Evolutionary conservation across 2,113 vertebrate species (phyloP).

Genomic region (Choloepus hoffmanni): DNA sequence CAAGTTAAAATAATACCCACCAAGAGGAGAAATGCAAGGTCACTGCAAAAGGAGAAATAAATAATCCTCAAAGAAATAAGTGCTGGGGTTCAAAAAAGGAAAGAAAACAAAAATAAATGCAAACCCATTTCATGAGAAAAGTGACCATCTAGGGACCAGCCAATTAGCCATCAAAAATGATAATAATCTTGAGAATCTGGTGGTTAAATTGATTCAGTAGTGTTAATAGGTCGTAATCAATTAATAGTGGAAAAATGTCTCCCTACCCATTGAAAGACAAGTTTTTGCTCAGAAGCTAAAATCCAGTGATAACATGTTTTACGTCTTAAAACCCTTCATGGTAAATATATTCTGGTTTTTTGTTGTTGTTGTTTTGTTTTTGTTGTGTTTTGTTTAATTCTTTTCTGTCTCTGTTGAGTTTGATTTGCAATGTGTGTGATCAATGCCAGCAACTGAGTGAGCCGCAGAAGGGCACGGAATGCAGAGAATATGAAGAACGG

Average conservation of each 20-base stretch:
- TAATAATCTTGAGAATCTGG: background rate
- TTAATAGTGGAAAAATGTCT: background rate
- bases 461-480: background rate
- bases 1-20: background rate
- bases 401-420: background rate
- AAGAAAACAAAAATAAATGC: background rate
- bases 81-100: background rate
- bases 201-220: background rate
- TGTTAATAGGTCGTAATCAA: conserved; percentile 40
- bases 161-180: conserved; percentile 38
- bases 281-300: conserved; percentile 1
- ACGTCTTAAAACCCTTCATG: background rate
- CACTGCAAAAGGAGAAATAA: background rate
- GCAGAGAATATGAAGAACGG: background rate
- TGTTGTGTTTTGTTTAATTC: background rate
- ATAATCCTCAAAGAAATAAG: background rate
- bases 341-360: background rate
- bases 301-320: conserved; percentile 19
- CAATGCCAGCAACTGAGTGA: background rate
- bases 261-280: background rate
- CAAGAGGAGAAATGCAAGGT: background rate
- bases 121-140: background rate
- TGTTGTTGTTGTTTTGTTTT: background rate
- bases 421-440: background rate
- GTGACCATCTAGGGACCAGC: background rate